Conservation (phyloP, 2,888 invertebrate genomes). For the Hydroisotoma schaefferi region DNA sequence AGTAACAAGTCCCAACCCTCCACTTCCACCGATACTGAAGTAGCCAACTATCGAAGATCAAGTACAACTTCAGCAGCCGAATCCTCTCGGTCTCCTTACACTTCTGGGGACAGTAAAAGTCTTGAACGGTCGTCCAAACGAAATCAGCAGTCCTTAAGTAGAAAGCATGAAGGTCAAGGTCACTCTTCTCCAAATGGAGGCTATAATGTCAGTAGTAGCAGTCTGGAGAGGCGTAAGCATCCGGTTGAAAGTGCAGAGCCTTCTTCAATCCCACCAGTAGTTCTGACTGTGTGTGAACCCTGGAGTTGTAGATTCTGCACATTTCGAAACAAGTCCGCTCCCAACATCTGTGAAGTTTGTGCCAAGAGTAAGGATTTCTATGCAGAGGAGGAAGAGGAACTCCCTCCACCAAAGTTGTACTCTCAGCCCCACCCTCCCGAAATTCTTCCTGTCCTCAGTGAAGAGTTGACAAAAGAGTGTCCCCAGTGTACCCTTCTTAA, state of each 20-base stretch:
- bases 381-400: conserved; percentile 9
- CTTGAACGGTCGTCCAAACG: background rate
- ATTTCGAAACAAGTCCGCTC: conserved; percentile 17
- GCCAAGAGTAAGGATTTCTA: conserved; percentile 36
- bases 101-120: background rate
- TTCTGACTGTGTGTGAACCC: background rate
- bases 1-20: background rate
- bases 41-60: background rate
- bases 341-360: conserved; percentile 36
- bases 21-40: background rate
- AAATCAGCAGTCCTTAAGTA: background rate
- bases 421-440: background rate
- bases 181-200: background rate
- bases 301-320: conserved; percentile 38
- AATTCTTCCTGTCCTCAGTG: too few relatives aligned
- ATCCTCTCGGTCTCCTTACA: background rate
- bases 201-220: background rate
- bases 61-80: background rate
- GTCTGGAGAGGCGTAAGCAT: background rate
- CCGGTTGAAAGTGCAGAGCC: background rate
- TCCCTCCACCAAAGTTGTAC: conserved; percentile 15
- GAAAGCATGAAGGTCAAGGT: background rate
- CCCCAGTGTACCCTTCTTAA: conserved; percentile 33
- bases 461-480: too few relatives aligned
- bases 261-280: too few relatives aligned